Conservation (phyloP, 2,888 invertebrate species). For the Mesochorus sp. region DNA sequence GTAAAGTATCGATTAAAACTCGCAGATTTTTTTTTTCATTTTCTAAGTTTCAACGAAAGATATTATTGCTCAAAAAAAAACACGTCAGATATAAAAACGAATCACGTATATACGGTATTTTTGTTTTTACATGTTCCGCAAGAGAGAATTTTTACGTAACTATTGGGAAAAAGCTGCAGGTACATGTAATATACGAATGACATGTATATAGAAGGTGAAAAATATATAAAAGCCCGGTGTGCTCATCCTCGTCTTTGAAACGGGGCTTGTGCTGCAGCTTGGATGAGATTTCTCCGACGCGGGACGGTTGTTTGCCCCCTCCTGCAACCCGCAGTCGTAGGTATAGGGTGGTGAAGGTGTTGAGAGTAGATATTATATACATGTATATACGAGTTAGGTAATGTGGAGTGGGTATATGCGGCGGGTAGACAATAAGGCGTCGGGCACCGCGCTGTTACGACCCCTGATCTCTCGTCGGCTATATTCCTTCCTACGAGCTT, state of each 20-base stretch:
- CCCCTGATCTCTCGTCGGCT: constrained; percentile 75
- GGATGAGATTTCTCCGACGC: constrained; percentile 50
- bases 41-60: too few relatives aligned
- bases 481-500: constrained; percentile 54
- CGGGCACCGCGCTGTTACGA: constrained; percentile 80
- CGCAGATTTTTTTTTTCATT: too few relatives aligned
- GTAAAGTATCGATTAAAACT: too few relatives aligned
- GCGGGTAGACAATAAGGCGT: constrained; percentile 77
- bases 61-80: too few relatives aligned
- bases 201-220: constrained; percentile 27
- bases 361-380: not conserved
- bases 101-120: too few relatives aligned
- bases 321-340: too few relatives aligned
- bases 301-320: constrained; percentile 47
- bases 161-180: not conserved
- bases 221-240: constrained; percentile 41
- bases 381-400: constrained; percentile 17
- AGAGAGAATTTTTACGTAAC: not conserved
- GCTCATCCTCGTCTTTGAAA: constrained; percentile 26
- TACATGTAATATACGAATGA: too few relatives aligned
- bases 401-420: constrained; percentile 64
- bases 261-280: constrained; percentile 47
- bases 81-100: too few relatives aligned
- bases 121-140: too few relatives aligned
- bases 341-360: constrained; percentile 28